Evolutionary conservation across 2,797 vertebrate species (phyloP).

Genomic region (Spea hammondii): DNA sequence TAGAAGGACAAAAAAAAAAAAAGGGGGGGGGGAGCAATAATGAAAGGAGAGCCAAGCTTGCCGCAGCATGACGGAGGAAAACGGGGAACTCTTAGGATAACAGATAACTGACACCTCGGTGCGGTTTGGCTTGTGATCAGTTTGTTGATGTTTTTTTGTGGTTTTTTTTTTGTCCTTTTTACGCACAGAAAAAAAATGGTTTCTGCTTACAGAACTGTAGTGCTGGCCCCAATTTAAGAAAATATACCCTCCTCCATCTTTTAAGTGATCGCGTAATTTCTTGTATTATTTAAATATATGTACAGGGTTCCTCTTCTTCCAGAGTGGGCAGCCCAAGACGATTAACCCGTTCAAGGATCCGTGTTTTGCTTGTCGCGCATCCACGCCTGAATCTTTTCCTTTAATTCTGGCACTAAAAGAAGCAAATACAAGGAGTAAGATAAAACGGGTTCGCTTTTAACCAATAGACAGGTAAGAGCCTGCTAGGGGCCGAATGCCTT

Average conservation of each 20-base stretch:
- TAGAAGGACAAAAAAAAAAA: slow-evolving; percentile 38
- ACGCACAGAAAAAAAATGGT: not conserved
- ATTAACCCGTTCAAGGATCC: slow-evolving; percentile 60
- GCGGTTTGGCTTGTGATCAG: slow-evolving; percentile 14
- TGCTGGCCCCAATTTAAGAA: slow-evolving; percentile 37
- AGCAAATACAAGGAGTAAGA: not conserved
- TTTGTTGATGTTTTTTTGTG: not conserved
- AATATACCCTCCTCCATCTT: slow-evolving; percentile 26
- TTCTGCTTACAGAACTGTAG: slow-evolving; percentile 7
- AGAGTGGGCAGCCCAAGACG: slow-evolving; percentile 9
- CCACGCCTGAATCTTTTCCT: slow-evolving; percentile 94
- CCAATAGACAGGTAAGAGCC: too few species aligned
- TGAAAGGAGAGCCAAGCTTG: not conserved
- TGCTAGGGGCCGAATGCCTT: too few species aligned
- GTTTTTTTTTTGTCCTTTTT: not conserved
- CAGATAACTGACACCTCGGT: not conserved
- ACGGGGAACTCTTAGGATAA: slow-evolving; percentile 16
- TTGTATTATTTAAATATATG: slow-evolving; percentile 50
- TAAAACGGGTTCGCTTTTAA: too few species aligned
- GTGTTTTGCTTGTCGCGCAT: slow-evolving; percentile 90
- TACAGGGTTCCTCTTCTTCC: slow-evolving; percentile 29
- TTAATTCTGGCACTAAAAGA: slow-evolving; percentile 89
- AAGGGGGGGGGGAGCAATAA: not conserved
- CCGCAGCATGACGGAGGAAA: slow-evolving; percentile 29
- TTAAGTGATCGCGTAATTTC: slow-evolving; percentile 7